These are phyloP conservation scores for Sycophila sp. DNA, from an alignment of 1,140 invertebrate genomes.

Conservation along the genomic window DNA sequence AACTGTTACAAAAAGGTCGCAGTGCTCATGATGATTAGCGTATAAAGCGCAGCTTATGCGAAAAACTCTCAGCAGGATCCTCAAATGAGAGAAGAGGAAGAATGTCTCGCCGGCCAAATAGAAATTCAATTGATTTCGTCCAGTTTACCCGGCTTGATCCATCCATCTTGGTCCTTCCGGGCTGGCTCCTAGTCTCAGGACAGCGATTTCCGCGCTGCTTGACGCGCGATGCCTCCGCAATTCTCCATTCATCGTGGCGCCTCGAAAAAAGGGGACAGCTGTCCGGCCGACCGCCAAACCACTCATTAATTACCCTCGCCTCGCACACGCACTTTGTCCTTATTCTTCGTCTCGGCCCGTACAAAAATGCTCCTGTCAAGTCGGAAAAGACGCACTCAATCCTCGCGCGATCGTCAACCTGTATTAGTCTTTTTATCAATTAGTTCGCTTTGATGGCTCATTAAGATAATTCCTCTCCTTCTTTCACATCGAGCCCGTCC, in stretches of 20 bases:
- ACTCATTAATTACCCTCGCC: conserved; percentile 61
- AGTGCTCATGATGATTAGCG: conserved; percentile 26
- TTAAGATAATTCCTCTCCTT: conserved; percentile 20
- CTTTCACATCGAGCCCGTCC: neutral
- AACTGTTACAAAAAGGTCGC: too few species aligned
- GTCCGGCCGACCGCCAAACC: conserved; percentile 64
- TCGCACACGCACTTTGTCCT: neutral
- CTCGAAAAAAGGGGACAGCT: conserved; percentile 59
- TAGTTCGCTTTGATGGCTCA: conserved; percentile 34
- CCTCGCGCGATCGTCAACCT: conserved; percentile 9
- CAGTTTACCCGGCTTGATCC: conserved; percentile 59
- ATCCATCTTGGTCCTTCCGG: conserved; percentile 67
- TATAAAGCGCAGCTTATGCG: too few species aligned
- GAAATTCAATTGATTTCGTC: conserved; percentile 70
- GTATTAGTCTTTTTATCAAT: conserved; percentile 35
- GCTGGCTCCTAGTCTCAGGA: conserved; percentile 52
- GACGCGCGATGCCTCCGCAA: conserved; percentile 47
- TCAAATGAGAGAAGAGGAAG: conserved; percentile 5
- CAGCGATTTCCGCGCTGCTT: conserved; percentile 57
- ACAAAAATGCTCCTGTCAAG: conserved; percentile 27
- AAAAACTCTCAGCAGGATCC: conserved; percentile 16
- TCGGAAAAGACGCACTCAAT: conserved; percentile 31
- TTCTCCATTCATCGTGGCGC: conserved; percentile 49
- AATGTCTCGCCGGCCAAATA: conserved; percentile 52
- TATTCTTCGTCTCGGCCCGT: neutral